Evolutionary conservation across 2,113 vertebrate species (phyloP).

Genomic region (Maccullochella peelii): DNA sequence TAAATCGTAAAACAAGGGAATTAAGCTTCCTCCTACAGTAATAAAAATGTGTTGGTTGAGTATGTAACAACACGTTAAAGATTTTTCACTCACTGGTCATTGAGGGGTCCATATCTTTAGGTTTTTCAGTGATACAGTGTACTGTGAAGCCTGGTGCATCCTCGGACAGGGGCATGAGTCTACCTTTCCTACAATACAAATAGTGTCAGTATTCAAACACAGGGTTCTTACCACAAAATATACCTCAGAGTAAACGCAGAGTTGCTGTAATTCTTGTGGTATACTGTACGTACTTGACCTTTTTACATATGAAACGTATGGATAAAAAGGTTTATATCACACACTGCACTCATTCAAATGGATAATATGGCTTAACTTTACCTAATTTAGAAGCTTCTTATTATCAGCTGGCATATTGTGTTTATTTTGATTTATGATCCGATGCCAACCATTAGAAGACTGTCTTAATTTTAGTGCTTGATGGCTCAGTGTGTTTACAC

Average conservation of each 20-base stretch:
- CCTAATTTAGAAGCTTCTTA: conserved; percentile 71
- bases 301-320: conserved; percentile 76
- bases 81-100: conserved; percentile 77
- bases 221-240: conserved; percentile 87
- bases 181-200: conserved; percentile 84
- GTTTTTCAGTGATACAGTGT: conserved; percentile 78
- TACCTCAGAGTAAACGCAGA: conserved; percentile 87
- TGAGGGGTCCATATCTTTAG: conserved; percentile 79
- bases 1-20: conserved; percentile 81
- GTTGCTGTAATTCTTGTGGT: conserved; percentile 84
- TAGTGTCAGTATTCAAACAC: conserved; percentile 84
- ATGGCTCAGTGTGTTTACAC: conserved; percentile 51
- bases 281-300: conserved; percentile 82
- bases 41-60: conserved; percentile 77
- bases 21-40: conserved; percentile 79
- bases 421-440: conserved; percentile 64
- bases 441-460: conserved; percentile 73
- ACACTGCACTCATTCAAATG: conserved; percentile 67
- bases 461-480: conserved; percentile 65
- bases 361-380: conserved; percentile 66
- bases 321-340: conserved; percentile 76
- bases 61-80: conserved; percentile 75
- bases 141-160: conserved; percentile 83
- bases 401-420: conserved; percentile 61
- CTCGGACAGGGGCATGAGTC: conserved; percentile 70